Conservation (phyloP, 2,113 vertebrate genomes). For the Rhinolophus sinicus region DNA sequence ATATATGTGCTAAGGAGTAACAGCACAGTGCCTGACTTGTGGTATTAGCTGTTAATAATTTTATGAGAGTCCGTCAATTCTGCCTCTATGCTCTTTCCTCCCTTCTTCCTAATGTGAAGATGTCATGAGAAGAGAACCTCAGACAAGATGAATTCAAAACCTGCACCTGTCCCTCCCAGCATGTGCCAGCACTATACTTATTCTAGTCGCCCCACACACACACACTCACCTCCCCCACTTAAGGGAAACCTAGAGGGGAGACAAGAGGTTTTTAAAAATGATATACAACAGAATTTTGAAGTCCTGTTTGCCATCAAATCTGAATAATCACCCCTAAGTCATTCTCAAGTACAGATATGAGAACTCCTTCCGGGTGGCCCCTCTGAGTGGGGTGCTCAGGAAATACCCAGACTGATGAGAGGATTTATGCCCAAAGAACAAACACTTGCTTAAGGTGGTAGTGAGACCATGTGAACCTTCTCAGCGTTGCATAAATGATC, state of each 20-base stretch:
- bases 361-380: background rate
- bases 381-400: background rate
- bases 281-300: background rate
- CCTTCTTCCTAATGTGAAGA: conserved; percentile 6
- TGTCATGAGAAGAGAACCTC: conserved; percentile 4
- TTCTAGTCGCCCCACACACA: background rate
- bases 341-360: background rate
- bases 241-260: background rate
- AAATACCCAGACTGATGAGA: conserved; percentile 18
- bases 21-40: background rate
- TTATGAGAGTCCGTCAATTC: background rate
- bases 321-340: background rate
- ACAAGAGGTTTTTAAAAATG: background rate
- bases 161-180: background rate
- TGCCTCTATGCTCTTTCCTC: background rate
- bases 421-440: background rate
- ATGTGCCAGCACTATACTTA: background rate
- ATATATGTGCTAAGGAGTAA: background rate
- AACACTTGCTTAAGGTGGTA: background rate
- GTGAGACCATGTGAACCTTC: background rate
- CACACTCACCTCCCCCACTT: background rate
- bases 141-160: background rate
- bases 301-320: background rate
- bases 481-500: background rate
- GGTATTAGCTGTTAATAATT: background rate